Percentiles rank a stretch among this genome's conserved stretches.
Conservation (phyloP, 2,797 vertebrate species). For the Morus bassanus region DNA sequence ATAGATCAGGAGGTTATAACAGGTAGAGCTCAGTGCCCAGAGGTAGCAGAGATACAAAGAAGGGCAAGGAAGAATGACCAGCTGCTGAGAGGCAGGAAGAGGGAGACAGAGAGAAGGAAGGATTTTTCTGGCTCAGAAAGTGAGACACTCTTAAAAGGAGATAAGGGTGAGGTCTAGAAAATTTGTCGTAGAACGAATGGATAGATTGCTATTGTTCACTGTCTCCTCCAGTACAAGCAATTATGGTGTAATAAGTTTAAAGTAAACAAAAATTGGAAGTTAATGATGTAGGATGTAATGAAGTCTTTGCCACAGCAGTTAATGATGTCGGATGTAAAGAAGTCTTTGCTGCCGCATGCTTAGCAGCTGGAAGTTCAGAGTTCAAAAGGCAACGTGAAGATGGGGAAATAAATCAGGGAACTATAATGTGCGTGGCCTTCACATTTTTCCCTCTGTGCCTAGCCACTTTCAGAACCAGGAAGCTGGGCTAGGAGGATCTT, state of each 20-base stretch:
- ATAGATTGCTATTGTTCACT: background rate
- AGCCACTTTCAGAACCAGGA: background rate
- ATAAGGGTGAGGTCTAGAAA: background rate
- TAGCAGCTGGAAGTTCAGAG: background rate
- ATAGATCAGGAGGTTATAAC: background rate
- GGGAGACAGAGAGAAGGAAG: background rate
- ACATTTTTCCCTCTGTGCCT: background rate
- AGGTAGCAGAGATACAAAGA: background rate
- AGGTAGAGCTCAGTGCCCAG: background rate
- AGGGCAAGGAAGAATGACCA: background rate
- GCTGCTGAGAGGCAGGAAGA: background rate
- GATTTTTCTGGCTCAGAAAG: background rate
- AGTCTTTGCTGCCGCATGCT: background rate
- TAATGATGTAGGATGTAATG: background rate
- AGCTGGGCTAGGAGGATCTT: background rate
- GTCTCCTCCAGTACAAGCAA: background rate
- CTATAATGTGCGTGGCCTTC: background rate
- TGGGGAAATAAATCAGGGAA: background rate
- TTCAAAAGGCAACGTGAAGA: background rate
- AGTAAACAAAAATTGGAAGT: background rate
- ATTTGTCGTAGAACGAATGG: background rate
- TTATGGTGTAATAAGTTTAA: background rate
- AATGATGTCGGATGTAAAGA: background rate
- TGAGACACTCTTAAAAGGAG: background rate
- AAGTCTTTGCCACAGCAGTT: background rate